Base-by-base conservation (phyloP, 1,140 invertebrate genomes). In the Drosophila subobscura region DNA sequence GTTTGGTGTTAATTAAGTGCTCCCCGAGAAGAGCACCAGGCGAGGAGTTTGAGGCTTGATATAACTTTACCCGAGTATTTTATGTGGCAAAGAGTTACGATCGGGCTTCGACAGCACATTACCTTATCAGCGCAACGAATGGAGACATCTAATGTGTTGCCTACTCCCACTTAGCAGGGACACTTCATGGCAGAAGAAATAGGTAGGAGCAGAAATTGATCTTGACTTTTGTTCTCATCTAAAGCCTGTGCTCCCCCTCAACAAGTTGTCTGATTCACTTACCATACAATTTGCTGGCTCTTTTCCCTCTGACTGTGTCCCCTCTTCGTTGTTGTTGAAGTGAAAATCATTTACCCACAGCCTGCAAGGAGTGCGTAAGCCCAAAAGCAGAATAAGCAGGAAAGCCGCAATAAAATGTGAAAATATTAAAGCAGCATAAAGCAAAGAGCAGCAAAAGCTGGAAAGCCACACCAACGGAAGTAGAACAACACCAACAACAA, bases 401-500 rank as follows among this genome's bases (percentile, higher is more conserved):
- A 52, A 77, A 74, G 59, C 51, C 56, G 61, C 66, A 76, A 76
- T 75, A 78, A 76, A 78, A 76, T 78, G 61, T 78, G 61, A 78
- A 76, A 78, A 72, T 56, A 74, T 75, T 74, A 47, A 66, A 55
- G 58, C 71, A 51, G 25, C 16, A 6, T 6, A 27, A 0, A 6
- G 25, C 25, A 27, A 27, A 37, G 33, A 37, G 33, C 33, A 37
- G 12, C 33, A 12, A 37, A 37, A 37, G 33, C 33, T 12, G 33
- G 1, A 37, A 12, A 37, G 33, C 33, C 33, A 37, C 33, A 37
- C 33, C 33, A 37, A 37, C 33, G 10, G 33, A 37, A 12, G 12
- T 37, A 12, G 2, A 37, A 37, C 33, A 54, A 37, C 65, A 57
- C 10, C 8, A 27, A 60, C 53, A n/a, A n/a, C n/a, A 49, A 70